Evolutionary conservation across 2,113 vertebrate species (phyloP).

Genomic region (Campylorhamphus procurvoides): DNA sequence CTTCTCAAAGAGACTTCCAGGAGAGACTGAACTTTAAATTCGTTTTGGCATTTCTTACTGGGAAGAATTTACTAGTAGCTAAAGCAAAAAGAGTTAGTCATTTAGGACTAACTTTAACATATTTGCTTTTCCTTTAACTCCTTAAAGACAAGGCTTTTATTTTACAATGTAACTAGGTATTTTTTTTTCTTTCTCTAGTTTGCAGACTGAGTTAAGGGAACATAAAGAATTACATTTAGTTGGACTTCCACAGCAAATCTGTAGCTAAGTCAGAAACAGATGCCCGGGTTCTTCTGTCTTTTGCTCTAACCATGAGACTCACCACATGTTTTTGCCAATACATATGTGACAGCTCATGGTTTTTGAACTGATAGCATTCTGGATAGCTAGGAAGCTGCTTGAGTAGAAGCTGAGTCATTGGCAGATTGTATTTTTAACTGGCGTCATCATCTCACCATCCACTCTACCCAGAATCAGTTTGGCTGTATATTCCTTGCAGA

Average conservation of each 20-base stretch:
- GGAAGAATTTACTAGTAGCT: neutral
- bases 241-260: neutral
- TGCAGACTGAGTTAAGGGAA: neutral
- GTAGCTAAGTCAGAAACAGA: neutral
- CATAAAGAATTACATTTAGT: neutral
- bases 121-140: slow-evolving; percentile 6
- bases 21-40: slow-evolving; percentile 44
- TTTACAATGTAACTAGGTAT: neutral
- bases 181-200: neutral
- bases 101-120: neutral
- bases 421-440: slow-evolving; percentile 13
- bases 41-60: neutral
- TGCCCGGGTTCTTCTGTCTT: neutral
- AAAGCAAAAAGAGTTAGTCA: neutral
- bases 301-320: neutral
- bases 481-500: neutral
- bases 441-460: neutral
- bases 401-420: slow-evolving; percentile 1
- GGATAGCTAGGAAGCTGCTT: neutral
- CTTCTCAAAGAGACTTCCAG: slow-evolving; percentile 26
- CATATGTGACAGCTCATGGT: neutral
- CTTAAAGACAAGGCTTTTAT: neutral
- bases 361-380: neutral
- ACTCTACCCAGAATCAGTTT: neutral
- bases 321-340: neutral